Evolutionary conservation across 2,888 invertebrate genomes (phyloP), one percentile per base, ranked within the genome.

Genomic region (Orthosia cruda): DNA sequence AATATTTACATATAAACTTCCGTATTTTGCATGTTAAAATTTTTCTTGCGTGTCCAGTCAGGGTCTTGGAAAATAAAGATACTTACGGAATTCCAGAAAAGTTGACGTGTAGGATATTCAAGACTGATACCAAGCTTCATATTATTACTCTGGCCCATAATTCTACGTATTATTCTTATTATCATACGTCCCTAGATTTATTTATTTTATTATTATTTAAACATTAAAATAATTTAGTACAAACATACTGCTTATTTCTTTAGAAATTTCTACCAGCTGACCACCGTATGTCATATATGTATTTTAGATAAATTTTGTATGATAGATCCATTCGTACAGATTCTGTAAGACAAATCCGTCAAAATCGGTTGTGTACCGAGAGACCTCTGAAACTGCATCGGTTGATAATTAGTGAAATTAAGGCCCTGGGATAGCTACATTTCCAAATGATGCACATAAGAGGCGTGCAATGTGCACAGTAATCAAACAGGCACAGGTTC

Each of bases 1-100:
- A n/a, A n/a, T n/a, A n/a, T n/a, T n/a, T n/a, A n/a, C 26, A 26
- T 26, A 26, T 4, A 26, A 26, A 26, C 26, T 26, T 26, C 26
- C 26, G 26, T 26, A 26, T 26, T 26, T 26, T 26, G 26, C 26
- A 26, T 3, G 69, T 54, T 58, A 20, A 68, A 74, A 32, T 45
- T 62, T 77, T 63, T 63, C n/a, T 32, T 50, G 23, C 15, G n/a
- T 64, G 15, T 57, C 50, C 16, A 20, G 11, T 54, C 20, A 13
- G 20, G 7, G 40, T 40, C 40, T 40, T 40, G 40, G 9, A 47
- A 45, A 45, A 13, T 0, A 52, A 2, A 52, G 0, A 11, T 54
- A 5, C 55, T 23, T 16, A 55, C 55, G 16, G 16, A 16, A 7
- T 40, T n/a, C 7, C 20, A 40, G 40, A 3, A 15, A 15, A 20